Evolutionary conservation across 2,797 vertebrate species (phyloP), one percentile per base, ranked within the genome.

Genomic region (Gymnothorax reevesii): DNA sequence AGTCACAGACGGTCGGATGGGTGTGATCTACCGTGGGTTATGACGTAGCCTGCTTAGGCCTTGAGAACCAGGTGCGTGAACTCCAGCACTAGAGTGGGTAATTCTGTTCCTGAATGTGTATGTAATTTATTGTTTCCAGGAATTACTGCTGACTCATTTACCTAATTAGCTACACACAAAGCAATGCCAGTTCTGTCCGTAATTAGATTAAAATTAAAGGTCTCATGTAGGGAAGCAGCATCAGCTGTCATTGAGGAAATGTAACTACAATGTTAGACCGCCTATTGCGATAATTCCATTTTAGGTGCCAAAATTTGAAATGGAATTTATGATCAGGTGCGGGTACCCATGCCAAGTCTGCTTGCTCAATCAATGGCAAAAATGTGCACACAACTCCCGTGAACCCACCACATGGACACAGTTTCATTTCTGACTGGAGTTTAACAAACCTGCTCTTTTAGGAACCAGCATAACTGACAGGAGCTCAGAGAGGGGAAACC

Each of bases 121-220:
- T 69, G 64, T n/a, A 25, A n/a, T 22, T 69, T 69, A n/a, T 69
- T 69, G 64, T 69, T 25, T 69, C 22, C 64, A 69, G 22, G 22
- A 69, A 69, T 69, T 69, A 69, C 64, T n/a, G 22, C 64, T n/a
- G 64, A 22, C 64, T 69, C 64, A 69, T 69, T 69, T 69, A 69
- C 64, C 20, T 69, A n/a, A 69, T 69, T 69, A 64, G 62, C 20
- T 64, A 17, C 25, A 69, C 64, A 25, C 64, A 69, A 42, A 42
- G 22, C 64, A 69, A 69, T 69, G 64, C 64, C 64, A 25, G 64
- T 9, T 25, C 64, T 25, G 64, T 25, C 64, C n/a, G 7, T 25
- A 8, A 25, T 69, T 69, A 69, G 22, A 69, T n/a, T 7, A 69
- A 25, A 69, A 8, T 9, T n/a, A 69, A 69, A n/a, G 22, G n/a